Percentiles rank a stretch among this genome's conserved stretches.
phyloP scores from a whole-genome alignment of 1,140 invertebrate genomes.

The Macrosteles quadrilineatus region DNA sequence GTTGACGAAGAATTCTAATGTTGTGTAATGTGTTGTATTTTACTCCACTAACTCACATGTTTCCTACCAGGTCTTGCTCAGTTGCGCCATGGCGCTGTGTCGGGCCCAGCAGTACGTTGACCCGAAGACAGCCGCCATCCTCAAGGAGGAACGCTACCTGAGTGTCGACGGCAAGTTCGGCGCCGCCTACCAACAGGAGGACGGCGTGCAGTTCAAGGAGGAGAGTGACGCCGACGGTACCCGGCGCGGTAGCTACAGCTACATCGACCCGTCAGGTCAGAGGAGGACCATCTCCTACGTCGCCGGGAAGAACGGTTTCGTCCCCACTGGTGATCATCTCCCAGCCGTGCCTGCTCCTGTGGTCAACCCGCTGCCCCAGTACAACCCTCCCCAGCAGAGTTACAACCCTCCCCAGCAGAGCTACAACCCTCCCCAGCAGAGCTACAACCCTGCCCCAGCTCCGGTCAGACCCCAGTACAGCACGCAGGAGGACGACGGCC shows the following conservation, averaged over 20 bases:
- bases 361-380: slow-evolving; percentile 56
- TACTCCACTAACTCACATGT: no score
- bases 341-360: slow-evolving; percentile 67
- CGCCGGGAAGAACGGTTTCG: slow-evolving; percentile 80
- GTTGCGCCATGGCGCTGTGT: slow-evolving; percentile 61
- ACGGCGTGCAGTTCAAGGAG: slow-evolving; percentile 88
- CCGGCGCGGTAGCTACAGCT: slow-evolving; percentile 80
- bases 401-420: slow-evolving; percentile 33
- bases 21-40: no score
- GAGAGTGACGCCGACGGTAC: slow-evolving; percentile 80
- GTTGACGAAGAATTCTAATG: no score
- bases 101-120: slow-evolving; percentile 66
- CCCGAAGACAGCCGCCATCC: slow-evolving; percentile 73
- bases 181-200: slow-evolving; percentile 79
- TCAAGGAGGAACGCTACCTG: slow-evolving; percentile 77
- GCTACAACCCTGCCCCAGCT: slow-evolving; percentile 28
- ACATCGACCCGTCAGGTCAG: slow-evolving; percentile 81
- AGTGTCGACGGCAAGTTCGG: slow-evolving; percentile 81
- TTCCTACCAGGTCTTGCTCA: slow-evolving; percentile 54
- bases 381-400: slow-evolving; percentile 38
- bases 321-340: slow-evolving; percentile 75
- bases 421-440: slow-evolving; percentile 25
- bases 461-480: background rate
- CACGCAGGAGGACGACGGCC: slow-evolving; percentile 27
- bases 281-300: slow-evolving; percentile 79